phyloP scores from a whole-genome alignment of 2,113 vertebrate genomes.

The Xiphophorus couchianus region DNA sequence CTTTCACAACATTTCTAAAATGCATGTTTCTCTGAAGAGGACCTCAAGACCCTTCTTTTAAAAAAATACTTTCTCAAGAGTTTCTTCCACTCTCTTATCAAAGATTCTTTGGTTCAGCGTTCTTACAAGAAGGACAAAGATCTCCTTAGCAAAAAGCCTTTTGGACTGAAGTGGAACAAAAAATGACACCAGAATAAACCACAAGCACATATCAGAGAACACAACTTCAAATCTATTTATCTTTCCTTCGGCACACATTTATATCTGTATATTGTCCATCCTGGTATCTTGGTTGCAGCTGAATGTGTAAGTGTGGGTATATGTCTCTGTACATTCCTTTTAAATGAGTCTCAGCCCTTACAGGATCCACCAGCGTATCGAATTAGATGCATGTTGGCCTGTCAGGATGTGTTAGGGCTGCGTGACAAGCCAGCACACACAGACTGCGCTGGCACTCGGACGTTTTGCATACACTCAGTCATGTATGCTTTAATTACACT shows the following conservation, averaged over 20 bases:
- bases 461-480: constrained; percentile 48
- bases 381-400: constrained; percentile 54
- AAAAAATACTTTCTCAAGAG: too few relatives aligned
- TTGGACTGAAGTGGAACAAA: not conserved
- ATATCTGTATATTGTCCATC: not conserved
- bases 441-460: constrained; percentile 28
- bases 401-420: constrained; percentile 39
- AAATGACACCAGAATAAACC: not conserved
- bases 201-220: not conserved
- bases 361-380: constrained; percentile 5
- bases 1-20: too few relatives aligned
- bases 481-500: constrained; percentile 58
- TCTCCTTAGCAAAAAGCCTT: too few relatives aligned
- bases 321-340: not conserved
- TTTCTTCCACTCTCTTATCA: too few relatives aligned
- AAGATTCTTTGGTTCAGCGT: too few relatives aligned
- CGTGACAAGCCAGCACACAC: constrained; percentile 32
- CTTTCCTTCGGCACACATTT: not conserved
- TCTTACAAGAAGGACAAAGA: too few relatives aligned
- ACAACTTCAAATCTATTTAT: too few relatives aligned
- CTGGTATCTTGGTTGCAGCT: not conserved
- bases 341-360: not conserved
- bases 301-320: not conserved
- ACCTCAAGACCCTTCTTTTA: too few relatives aligned
- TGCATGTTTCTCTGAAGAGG: too few relatives aligned